phyloP scores from a whole-genome alignment of 2,888 invertebrate species.

The Chorisops tibialis region DNA sequence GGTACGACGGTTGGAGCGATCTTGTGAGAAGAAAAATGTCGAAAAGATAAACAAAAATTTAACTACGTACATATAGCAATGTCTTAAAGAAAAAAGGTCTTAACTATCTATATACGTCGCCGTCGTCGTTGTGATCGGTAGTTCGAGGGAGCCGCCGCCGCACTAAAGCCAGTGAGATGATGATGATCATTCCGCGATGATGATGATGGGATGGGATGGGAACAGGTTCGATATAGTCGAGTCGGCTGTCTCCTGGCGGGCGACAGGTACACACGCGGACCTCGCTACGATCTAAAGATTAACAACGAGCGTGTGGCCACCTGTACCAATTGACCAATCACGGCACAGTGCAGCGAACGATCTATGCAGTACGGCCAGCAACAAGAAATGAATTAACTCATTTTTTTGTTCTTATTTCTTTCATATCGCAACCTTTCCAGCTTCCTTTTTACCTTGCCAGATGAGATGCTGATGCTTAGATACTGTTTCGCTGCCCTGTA shows the following conservation, averaged over 20 bases:
- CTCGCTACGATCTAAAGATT: conserved; percentile 34
- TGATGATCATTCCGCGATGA: conserved; percentile 13
- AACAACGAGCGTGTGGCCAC: conserved; percentile 45
- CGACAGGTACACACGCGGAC: conserved; percentile 25
- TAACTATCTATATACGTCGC: too few species aligned
- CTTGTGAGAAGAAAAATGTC: neutral
- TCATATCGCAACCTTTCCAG: conserved; percentile 34
- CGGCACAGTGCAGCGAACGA: conserved; percentile 33
- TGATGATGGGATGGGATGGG: conserved; percentile 20
- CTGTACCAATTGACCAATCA: conserved; percentile 48
- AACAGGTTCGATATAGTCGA: conserved; percentile 20
- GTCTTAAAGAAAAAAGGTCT: too few species aligned
- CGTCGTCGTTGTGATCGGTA: too few species aligned
- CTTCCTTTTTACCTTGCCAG: neutral
- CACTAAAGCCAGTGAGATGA: conserved; percentile 6
- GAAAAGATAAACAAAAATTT: conserved; percentile 16
- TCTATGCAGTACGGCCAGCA: neutral
- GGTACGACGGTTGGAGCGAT: conserved; percentile 1
- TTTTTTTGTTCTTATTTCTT: conserved; percentile 21
- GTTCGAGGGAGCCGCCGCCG: too few species aligned
- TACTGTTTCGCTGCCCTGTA: neutral
- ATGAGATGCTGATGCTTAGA: conserved; percentile 1
- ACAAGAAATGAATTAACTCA: conserved; percentile 44
- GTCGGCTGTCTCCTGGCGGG: conserved; percentile 4
- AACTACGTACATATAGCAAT: too few species aligned